Conservation (phyloP, 2,888 invertebrate species). For the Pelosia muscerda region DNA sequence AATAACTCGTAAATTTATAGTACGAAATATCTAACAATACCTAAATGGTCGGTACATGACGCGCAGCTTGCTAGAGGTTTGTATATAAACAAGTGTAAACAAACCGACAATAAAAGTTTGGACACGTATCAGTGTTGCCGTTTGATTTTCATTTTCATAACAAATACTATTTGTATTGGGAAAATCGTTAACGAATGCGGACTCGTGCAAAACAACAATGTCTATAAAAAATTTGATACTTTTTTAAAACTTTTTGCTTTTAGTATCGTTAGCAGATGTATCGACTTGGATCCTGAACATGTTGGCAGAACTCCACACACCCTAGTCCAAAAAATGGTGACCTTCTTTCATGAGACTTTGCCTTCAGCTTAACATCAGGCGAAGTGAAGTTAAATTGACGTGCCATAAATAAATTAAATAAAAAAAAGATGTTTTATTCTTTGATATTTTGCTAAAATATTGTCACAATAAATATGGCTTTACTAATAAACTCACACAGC, state of each 20-base stretch:
- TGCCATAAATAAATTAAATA: no score
- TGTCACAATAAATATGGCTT: neutral
- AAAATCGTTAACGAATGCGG: slow-evolving; percentile 39
- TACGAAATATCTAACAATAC: neutral
- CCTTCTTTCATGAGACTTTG: no score
- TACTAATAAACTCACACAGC: slow-evolving; percentile 2
- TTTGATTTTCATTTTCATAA: slow-evolving; percentile 42
- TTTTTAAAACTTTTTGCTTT: no score
- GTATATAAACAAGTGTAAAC: slow-evolving; percentile 10
- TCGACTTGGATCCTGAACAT: no score
- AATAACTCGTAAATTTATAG: neutral
- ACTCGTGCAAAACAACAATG: slow-evolving; percentile 20
- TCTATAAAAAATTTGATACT: no score
- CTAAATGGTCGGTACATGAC: neutral
- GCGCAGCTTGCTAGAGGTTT: neutral
- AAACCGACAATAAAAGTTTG: slow-evolving; percentile 17
- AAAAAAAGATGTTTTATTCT: no score
- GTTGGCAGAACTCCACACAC: no score
- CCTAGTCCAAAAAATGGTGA: no score
- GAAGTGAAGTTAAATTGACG: no score
- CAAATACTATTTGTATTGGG: slow-evolving; percentile 45
- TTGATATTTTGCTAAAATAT: neutral
- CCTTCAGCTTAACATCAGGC: no score
- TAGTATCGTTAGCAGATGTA: no score
- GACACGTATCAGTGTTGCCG: slow-evolving; percentile 43